phyloP scores from a whole-genome alignment of 2,797 vertebrate species.

The Hemitrygon akajei region DNA sequence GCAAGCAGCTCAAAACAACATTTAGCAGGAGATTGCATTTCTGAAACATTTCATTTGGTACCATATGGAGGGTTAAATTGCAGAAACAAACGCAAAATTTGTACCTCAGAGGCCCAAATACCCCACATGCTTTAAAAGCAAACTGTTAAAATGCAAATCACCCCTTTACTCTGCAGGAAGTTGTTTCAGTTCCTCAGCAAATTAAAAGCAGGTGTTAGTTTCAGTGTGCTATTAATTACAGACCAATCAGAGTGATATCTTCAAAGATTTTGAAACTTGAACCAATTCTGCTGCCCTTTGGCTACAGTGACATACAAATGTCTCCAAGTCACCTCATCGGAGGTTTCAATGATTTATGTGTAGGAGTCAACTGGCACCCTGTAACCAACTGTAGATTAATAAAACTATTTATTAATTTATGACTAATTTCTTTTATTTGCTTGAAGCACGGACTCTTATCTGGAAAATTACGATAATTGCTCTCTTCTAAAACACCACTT shows the following conservation, averaged over 20 bases:
- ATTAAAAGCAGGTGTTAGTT: constrained; percentile 57
- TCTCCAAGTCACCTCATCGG: neutral
- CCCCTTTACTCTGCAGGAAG: constrained; percentile 52
- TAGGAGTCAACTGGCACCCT: neutral
- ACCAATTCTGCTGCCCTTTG: constrained; percentile 11
- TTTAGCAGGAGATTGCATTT: neutral
- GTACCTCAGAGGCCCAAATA: neutral
- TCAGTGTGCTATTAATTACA: constrained; percentile 54
- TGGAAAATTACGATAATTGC: neutral
- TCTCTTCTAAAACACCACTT: neutral
- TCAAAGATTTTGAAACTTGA: constrained; percentile 31
- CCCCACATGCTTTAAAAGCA: neutral
- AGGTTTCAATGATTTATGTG: neutral
- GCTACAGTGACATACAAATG: neutral
- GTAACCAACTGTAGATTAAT: neutral
- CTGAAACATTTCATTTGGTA: neutral
- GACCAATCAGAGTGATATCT: constrained; percentile 9
- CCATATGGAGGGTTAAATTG: neutral
- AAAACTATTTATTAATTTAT: neutral
- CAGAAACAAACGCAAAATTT: neutral
- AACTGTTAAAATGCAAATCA: constrained; percentile 74
- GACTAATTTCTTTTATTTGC: neutral
- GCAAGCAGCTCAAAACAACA: neutral
- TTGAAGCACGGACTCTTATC: neutral
- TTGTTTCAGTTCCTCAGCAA: constrained; percentile 50